A percentile compares a stretch with the other conserved stretches of the same genome.
Evolutionary conservation across 2,888 invertebrate genomes (phyloP).

Genomic region (Dasypolia templi): DNA sequence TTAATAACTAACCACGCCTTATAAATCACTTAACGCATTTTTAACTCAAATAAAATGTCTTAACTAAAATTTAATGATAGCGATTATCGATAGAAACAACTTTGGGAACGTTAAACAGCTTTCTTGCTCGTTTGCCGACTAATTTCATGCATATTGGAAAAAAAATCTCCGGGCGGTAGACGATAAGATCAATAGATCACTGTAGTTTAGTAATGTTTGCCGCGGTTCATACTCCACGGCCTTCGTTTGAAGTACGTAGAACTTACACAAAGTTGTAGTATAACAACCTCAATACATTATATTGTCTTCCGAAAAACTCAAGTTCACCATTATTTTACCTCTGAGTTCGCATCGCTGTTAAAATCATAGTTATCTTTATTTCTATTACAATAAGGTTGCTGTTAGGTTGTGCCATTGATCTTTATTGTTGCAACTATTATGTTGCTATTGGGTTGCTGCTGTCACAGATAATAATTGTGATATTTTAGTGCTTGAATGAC

Average conservation of each 20-base stretch:
- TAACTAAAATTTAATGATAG: conserved; percentile 67
- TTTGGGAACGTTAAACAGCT: conserved; percentile 41
- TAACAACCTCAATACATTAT: conserved; percentile 57
- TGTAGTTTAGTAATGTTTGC: conserved; percentile 50
- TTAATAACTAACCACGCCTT: conserved; percentile 60
- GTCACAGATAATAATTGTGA: not conserved
- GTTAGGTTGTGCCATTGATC: too few species aligned
- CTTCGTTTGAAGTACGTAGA: conserved; percentile 50
- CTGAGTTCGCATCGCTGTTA: too few species aligned
- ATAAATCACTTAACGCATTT: conserved; percentile 75
- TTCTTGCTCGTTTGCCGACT: conserved; percentile 47
- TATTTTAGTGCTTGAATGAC: not conserved
- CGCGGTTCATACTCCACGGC: conserved; percentile 31
- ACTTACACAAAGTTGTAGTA: conserved; percentile 25
- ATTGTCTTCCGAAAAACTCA: conserved; percentile 29
- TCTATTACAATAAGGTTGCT: too few species aligned
- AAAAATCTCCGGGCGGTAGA: conserved; percentile 55
- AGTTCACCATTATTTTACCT: not conserved
- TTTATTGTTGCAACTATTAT: too few species aligned
- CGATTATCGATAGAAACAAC: conserved; percentile 51
- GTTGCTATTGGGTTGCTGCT: too few species aligned
- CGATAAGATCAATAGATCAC: conserved; percentile 62
- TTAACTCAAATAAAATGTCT: conserved; percentile 73
- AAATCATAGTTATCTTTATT: too few species aligned
- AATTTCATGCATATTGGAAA: conserved; percentile 58